Base-by-base conservation (phyloP, 2,888 invertebrate species). In the Cyclophora albipunctata region DNA sequence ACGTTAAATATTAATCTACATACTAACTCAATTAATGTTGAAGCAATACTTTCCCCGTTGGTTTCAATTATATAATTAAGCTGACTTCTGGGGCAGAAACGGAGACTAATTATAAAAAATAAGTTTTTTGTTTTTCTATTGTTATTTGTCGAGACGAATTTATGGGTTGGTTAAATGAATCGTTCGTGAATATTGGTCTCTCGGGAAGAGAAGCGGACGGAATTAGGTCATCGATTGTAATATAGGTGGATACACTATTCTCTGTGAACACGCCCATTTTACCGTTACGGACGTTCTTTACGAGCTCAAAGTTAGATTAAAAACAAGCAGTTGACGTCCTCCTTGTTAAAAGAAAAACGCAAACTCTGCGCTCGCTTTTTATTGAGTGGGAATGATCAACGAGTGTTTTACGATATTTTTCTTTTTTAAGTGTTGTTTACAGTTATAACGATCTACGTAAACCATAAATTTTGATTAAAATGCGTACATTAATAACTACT, bases 1-100 rank as follows among this genome's bases (percentile, higher is more conserved):
- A 45, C 7, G 20, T 46, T 46, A 54, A 48, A 52, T 54, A 48
- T 49, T 20, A 57, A 47, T 47, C 45, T 7, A 34, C 55, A 55
- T 53, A 51, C 45, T 45, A 47, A 48, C 43, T 54, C 37, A 53
- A 54, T 56, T 55, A 55, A 52, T 51, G 44, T 45, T 37, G 37
- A 37, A 57, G 52, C 47, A 50, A 52, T 57, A 57, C 55, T 50
- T 57, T 57, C 40, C 35, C 42, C 35, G 43, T 50, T 47, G 57
- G 53, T 54, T 53, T 62, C 59, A 61, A 54, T 59, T 45, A 42
- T 34, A 46, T 54, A 53, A 62, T 63, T 56, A 61, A 50, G 50
- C 45, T 34, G 43, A 51, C 51, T 54, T 46, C 49, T 50, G 48
- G 51, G 48, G 44, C 44, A 40, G 37, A 53, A 47, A 52, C 40